phyloP scores from a whole-genome alignment of 1,140 invertebrate species.

The Sitophilus oryzae region DNA sequence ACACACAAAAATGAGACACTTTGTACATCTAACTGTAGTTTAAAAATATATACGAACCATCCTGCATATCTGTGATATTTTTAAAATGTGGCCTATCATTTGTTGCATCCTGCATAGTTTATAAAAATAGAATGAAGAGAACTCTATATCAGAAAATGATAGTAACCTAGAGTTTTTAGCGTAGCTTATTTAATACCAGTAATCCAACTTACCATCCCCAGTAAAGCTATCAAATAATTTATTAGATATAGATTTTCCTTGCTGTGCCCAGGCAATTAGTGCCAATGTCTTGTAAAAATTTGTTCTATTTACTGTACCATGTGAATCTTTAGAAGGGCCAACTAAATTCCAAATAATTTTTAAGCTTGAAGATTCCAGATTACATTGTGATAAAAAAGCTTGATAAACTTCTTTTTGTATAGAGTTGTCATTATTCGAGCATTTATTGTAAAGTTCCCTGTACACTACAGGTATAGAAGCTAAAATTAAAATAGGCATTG shows the following conservation, averaged over 20 bases:
- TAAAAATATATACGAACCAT: too few species aligned
- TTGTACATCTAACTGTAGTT: too few species aligned
- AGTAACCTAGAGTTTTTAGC: too few species aligned
- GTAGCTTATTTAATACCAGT: too few species aligned
- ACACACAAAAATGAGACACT: too few species aligned
- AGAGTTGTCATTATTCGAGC: slow-evolving; percentile 55
- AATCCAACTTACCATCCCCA: slow-evolving; percentile 59
- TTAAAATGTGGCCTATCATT: too few species aligned
- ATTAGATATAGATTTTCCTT: slow-evolving; percentile 60
- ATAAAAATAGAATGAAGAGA: too few species aligned
- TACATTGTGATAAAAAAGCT: slow-evolving; percentile 56
- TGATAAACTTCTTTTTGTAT: slow-evolving; percentile 59
- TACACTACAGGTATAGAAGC: slow-evolving; percentile 59
- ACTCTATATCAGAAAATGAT: too few species aligned
- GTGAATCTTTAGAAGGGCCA: slow-evolving; percentile 46
- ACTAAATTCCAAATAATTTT: slow-evolving; percentile 63
- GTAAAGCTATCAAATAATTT: slow-evolving; percentile 61
- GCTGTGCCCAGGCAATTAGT: slow-evolving; percentile 61
- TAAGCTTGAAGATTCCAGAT: slow-evolving; percentile 52
- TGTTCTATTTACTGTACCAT: slow-evolving; percentile 53
- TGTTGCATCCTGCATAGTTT: too few species aligned
- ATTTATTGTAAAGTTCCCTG: slow-evolving; percentile 58
- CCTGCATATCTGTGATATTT: too few species aligned
- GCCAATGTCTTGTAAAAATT: slow-evolving; percentile 62
- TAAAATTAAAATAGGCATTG: slow-evolving; percentile 34